A percentile compares a stretch with the other conserved stretches of the same genome.
phyloP scores from a whole-genome alignment of 2,113 vertebrate species.

The Diadophis punctatus region DNA sequence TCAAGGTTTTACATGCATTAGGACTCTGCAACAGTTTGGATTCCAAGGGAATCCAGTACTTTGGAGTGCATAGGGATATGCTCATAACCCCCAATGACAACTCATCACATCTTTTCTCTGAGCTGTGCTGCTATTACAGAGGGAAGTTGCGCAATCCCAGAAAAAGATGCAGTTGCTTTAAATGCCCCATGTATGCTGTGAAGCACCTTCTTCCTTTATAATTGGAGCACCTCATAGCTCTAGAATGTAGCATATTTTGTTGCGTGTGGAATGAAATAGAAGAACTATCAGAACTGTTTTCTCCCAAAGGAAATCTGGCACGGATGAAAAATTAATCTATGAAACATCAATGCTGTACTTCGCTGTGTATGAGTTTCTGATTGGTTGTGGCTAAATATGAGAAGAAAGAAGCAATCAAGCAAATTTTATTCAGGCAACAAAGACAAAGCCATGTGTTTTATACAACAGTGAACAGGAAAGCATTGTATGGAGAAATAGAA shows the following conservation, averaged over 20 bases:
- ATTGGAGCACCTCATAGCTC: not conserved
- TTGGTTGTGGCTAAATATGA: slow-evolving; percentile 35
- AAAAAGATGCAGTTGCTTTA: not conserved
- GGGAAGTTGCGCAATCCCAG: not conserved
- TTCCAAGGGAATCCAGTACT: not conserved
- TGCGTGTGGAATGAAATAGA: not conserved
- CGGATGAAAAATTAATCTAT: not conserved
- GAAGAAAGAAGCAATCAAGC: slow-evolving; percentile 29
- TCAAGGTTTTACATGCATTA: not conserved
- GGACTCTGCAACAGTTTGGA: not conserved
- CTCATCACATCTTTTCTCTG: not conserved
- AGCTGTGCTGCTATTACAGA: not conserved
- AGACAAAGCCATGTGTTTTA: not conserved
- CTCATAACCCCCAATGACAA: not conserved
- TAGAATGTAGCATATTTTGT: not conserved
- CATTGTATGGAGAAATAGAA: not conserved
- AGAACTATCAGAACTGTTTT: not conserved
- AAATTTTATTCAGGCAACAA: slow-evolving; percentile 33
- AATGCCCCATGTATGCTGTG: not conserved
- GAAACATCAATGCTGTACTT: slow-evolving; percentile 5
- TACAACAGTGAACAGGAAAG: not conserved
- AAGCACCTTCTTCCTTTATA: not conserved
- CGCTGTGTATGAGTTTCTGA: slow-evolving; percentile 16
- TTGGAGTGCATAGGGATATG: not conserved
- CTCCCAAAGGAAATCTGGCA: not conserved